Evolutionary conservation across 2,888 invertebrate genomes (phyloP), one percentile per base, ranked within the genome.

Genomic region (Dichetophora obliterata): DNA sequence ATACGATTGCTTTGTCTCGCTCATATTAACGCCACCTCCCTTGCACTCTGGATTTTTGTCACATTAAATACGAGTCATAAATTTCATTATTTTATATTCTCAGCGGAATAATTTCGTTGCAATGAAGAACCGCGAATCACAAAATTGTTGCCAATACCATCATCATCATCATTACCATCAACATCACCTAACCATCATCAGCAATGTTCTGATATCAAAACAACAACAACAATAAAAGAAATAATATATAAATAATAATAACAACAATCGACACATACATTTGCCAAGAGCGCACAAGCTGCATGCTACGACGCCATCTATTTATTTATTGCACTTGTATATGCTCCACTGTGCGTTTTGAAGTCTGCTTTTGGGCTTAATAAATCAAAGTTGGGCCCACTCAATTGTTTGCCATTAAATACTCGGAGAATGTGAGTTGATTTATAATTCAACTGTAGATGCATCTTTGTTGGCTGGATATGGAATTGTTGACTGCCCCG

Each of bases 51-150:
- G 48, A 68, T 24, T 48, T 68, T 68, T 16, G 68, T 14, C 50
- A 68, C 68, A 68, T 68, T 52, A 50, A 50, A 68, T 14, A 50
- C 68, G 68, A 48, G 68, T 50, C 68, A 68, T 68, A 68, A 68
- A 68, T 68, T 68, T 24, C 68, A 50, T 14, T 22, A 16, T 27
- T 63, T 27, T 43, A 22, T 19, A 14, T 43, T 66, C 66, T 66
- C 68, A 48, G 48, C 48, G 68, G 68, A 68, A 22, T 68, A 19
- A 50, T 50, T 48, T 50, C 5, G n/a, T 9, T 34, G 34, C 34
- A 31, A 65, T 65, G 63, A 65, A 34, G 63, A 34, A 65, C 19
- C 63, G 37, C 63, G 34, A 65, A 65, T 65, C n/a, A 65, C 14
- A 16, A 65, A 34, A 8, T 27, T n/a, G 27, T 59, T 27, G 27